Evolutionary conservation across 2,888 invertebrate species (phyloP), one percentile per base, ranked within the genome.

Genomic region (Lasiommata megera): DNA sequence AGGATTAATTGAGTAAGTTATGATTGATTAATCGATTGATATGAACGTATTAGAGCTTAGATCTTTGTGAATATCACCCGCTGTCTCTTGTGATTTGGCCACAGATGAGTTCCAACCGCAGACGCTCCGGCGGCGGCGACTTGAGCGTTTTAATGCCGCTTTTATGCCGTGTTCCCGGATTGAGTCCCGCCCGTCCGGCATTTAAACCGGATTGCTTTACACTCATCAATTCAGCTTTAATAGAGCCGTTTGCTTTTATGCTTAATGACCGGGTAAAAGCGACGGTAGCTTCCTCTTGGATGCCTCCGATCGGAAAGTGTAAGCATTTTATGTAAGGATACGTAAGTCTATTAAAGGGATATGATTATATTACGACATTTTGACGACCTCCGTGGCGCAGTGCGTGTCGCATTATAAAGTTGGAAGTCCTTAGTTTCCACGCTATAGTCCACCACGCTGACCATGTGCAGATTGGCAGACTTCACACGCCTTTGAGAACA

Each of bases 121-220:
- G 77, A 72, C 77, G 60, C 64, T 68, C 70, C 68, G 67, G 67
- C 54, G 56, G 47, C 54, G 43, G 57, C 43, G 60, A 58, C 58
- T 61, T 43, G 54, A 53, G 52, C 71, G 70, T 70, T 77, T 87
- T 85, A 84, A 81, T 79, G 78, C 75, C 76, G 65, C 68, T 85
- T 88, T 88, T 83, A 87, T 79, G 76, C 77, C 75, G 60, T 80
- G 83, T 79, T 72, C 77, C 75, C 77, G 82, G 86, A 85, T 87
- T 84, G 85, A 79, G 79, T 75, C 73, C 72, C 74, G 68, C 71
- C 73, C 69, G 66, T 60, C 68, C 70, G 74, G 63, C 62, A 76
- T 82, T 84, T 76, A 77, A 80, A 76, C 82, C 67, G 74, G 80
- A 80, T 80, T 76, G 77, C 79, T 83, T 83, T 84, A 80, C 82